Percentiles rank a stretch among this genome's conserved stretches.
phyloP scores from a whole-genome alignment of 2,888 invertebrate species.

The Anoncus sp. region DNA sequence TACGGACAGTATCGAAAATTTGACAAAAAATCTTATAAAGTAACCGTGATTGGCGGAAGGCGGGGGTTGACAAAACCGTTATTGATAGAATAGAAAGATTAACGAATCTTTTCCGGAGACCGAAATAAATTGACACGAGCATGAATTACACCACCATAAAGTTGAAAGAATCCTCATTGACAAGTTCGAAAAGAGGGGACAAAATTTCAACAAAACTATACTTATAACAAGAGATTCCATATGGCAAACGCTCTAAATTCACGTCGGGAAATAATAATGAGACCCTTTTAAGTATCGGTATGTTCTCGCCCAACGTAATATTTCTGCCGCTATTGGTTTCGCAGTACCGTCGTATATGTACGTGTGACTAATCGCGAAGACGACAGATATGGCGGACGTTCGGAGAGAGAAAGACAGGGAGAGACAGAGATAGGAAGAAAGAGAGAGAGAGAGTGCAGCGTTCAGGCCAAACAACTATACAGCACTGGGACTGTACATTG shows the following conservation, averaged over 20 bases:
- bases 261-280: slow-evolving; percentile 18
- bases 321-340: slow-evolving; percentile 6
- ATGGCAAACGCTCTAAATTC: slow-evolving; percentile 11
- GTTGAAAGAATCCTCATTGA: too few species aligned
- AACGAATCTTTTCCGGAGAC: too few species aligned
- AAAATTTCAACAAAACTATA: too few species aligned
- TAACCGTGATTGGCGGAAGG: background rate
- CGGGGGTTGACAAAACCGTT: too few species aligned
- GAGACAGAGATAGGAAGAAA: too few species aligned
- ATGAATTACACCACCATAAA: too few species aligned
- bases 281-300: slow-evolving; percentile 14
- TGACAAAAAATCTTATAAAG: background rate
- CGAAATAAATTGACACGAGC: too few species aligned
- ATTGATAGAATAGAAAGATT: too few species aligned
- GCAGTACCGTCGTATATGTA: background rate
- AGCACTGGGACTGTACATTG: slow-evolving; percentile 52
- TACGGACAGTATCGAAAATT: background rate
- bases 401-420: slow-evolving; percentile 7
- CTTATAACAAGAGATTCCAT: too few species aligned
- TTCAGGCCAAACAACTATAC: slow-evolving; percentile 49
- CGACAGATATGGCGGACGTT: slow-evolving; percentile 64
- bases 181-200: too few species aligned
- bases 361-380: slow-evolving; percentile 64
- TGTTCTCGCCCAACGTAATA: background rate
- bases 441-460: slow-evolving; percentile 13